Conservation (phyloP, 2,797 vertebrate species). For the Serranus cabrilla region DNA sequence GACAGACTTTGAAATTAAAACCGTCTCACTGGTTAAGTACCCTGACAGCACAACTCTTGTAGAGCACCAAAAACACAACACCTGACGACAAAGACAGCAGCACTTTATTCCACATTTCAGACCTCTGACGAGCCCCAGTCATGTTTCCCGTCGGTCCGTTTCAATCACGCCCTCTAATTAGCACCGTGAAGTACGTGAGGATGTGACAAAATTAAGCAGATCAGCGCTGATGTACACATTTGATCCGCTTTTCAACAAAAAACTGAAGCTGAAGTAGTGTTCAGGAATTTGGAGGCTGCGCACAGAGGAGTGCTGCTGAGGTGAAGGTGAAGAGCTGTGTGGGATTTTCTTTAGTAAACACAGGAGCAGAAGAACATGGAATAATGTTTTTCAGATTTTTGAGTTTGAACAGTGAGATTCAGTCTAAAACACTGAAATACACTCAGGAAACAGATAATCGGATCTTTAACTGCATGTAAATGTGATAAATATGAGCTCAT, state of each 20-base stretch:
- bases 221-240: constrained; percentile 43
- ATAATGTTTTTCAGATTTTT: not conserved
- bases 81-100: constrained; percentile 28
- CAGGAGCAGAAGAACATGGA: constrained; percentile 7
- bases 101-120: constrained; percentile 33
- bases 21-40: constrained; percentile 47
- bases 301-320: constrained; percentile 3
- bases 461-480: not conserved
- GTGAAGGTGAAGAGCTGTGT: constrained; percentile 21
- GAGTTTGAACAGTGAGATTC: not conserved
- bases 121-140: constrained; percentile 36
- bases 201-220: constrained; percentile 55
- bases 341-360: constrained; percentile 23
- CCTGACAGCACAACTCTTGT: constrained; percentile 44
- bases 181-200: constrained; percentile 26
- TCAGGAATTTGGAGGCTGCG: constrained; percentile 63
- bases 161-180: constrained; percentile 59
- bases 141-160: constrained; percentile 44
- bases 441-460: not conserved
- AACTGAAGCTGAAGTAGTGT: constrained; percentile 18
- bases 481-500: not conserved
- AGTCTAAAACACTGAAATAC: not conserved
- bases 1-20: constrained; percentile 62
- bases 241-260: constrained; percentile 53
- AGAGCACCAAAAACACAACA: constrained; percentile 32